Percentiles rank a stretch among this genome's conserved stretches.
These are phyloP conservation scores for Bicyclus anynana DNA, from an alignment of 1,140 invertebrate species.

Conservation along the genomic window DNA sequence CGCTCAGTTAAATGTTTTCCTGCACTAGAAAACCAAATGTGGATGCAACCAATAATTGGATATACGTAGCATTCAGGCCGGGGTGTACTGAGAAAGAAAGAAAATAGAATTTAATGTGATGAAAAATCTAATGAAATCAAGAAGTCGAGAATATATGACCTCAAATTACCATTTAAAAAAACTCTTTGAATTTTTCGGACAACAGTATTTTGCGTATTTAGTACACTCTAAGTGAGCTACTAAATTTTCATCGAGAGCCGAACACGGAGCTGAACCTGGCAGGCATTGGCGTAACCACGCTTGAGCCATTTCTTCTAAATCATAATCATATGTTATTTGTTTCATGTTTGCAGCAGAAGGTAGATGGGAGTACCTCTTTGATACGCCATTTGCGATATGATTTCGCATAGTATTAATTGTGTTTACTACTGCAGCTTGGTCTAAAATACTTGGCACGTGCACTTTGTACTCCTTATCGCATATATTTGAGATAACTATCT, in stretches of 20 bases:
- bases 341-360: conserved; percentile 64
- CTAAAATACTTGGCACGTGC: conserved; percentile 31
- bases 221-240: conserved; percentile 61
- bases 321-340: conserved; percentile 59
- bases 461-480: conserved; percentile 47
- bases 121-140: too few relatives aligned
- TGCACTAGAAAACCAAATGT: conserved; percentile 58
- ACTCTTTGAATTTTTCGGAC: conserved; percentile 27
- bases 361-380: conserved; percentile 50
- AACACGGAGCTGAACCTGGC: conserved; percentile 57
- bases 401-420: conserved; percentile 66
- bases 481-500: conserved; percentile 34
- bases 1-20: conserved; percentile 34
- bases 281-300: conserved; percentile 61
- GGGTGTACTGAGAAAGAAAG: conserved; percentile 44
- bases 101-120: background rate
- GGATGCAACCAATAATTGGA: conserved; percentile 55
- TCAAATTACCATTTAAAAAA: conserved; percentile 40
- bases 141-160: too few relatives aligned
- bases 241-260: conserved; percentile 44
- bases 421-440: conserved; percentile 48
- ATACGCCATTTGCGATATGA: conserved; percentile 43
- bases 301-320: conserved; percentile 54
- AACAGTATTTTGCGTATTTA: conserved; percentile 52
- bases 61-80: conserved; percentile 51